Evolutionary conservation across 64 coral and sea anemone genomes (phyloP), one percentile per base, ranked within the genome.

Genomic region (Astreopora myriophthalma): DNA sequence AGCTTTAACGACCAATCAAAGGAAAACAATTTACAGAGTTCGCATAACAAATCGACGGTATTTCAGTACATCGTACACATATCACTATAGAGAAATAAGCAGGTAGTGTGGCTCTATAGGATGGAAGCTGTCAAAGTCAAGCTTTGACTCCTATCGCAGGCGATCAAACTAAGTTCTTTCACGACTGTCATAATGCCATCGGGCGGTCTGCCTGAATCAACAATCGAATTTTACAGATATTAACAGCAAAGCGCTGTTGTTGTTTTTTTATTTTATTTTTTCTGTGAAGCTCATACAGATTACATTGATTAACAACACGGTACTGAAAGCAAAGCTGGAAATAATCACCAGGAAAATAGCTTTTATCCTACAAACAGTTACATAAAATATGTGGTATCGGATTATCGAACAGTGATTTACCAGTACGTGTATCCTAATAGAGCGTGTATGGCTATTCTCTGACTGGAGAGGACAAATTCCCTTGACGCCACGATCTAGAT

Each of bases 131-230:
- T 79, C 75, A 79, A 76, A 6, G 13, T 60, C 6, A 5, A 58
- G 11, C 12, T 48, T 58, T 19, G 4, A 58, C 34, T 64, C 30
- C 30, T 83, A 34, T 83, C 79, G 31, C 19, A n/a, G 32, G 29
- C 23, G 30, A 64, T 83, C 49, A 62, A 83, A 83, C 52, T 13
- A 60, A 64, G 36, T 23, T 19, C 55, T 8, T 34, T 65, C 26
- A 24, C 32, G 52, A 11, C 6, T 83, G 32, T 65, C 20, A 22
- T 3, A 35, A 14, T 39, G 32, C 20, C 16, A 60, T 65, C 8
- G 79, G 57, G 79, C 79, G 58, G 19, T 30, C 8, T 83, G 79
- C 55, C 79, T 37, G 57, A 83, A 35, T 35, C 58, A 83, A 83
- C 79, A 83, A 8, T 7, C 2, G 65, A 7, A 20, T 60, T 34